phyloP scores from a whole-genome alignment of 2,888 invertebrate species.

The Chalcis sispes region DNA sequence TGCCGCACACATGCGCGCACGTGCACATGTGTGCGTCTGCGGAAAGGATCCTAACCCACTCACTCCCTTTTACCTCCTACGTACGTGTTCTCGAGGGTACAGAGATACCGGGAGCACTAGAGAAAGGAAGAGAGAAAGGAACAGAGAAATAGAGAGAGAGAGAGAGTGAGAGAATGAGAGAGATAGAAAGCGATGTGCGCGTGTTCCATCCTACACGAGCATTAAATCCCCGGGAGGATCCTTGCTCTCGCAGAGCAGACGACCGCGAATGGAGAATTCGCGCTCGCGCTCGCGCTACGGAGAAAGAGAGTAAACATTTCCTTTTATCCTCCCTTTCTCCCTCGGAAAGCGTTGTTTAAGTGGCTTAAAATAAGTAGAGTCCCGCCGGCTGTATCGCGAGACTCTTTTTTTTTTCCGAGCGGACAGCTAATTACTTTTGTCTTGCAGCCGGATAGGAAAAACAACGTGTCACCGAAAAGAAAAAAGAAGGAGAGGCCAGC shows the following conservation, averaged over 20 bases:
- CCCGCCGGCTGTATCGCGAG: neutral
- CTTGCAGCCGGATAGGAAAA: conserved; percentile 34
- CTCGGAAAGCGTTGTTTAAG: conserved; percentile 61
- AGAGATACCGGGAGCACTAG: neutral
- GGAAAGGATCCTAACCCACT: neutral
- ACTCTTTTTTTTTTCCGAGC: conserved; percentile 46
- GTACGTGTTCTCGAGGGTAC: conserved; percentile 11
- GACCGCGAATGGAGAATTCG: conserved; percentile 37
- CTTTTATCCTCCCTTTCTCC: conserved; percentile 29
- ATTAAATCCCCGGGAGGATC: conserved; percentile 63
- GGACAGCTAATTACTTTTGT: conserved; percentile 60
- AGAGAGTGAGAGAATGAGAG: neutral
- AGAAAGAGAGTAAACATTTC: too few relatives aligned
- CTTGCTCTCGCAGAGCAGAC: conserved; percentile 11
- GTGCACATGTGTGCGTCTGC: neutral
- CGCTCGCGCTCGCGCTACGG: too few relatives aligned
- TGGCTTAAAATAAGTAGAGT: conserved; percentile 66
- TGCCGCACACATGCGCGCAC: neutral
- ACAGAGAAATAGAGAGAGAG: conserved; percentile 6
- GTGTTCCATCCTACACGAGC: conserved; percentile 62
- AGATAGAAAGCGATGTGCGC: too few relatives aligned
- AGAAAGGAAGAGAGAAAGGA: neutral
- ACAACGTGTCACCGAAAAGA: conserved; percentile 7
- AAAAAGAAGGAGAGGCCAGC: neutral
- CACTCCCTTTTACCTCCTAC: neutral